Base-by-base conservation (phyloP, 2,113 vertebrate genomes). In the Perca flavescens region DNA sequence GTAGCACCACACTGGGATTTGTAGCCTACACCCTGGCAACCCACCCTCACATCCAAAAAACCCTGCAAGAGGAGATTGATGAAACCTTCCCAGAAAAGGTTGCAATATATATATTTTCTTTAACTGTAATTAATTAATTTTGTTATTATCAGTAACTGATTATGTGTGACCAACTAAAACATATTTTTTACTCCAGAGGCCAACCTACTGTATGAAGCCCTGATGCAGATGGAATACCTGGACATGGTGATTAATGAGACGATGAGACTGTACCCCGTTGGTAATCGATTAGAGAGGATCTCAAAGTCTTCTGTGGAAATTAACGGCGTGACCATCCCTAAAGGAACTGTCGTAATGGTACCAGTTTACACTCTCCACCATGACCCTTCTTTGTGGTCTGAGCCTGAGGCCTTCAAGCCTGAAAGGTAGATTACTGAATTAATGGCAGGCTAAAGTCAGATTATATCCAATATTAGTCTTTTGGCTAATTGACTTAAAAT, bases 141-240 rank as follows among this genome's bases (percentile, higher is more conserved):
- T 3, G 22, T 11, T 57, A 58, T 58, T 47, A 52, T 47, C 12
- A 69, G 17, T 21, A 77, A 16, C 43, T 70, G 16, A 0, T 65
- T 21, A 4, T 21, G 8, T 57, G 17, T 13, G 34, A 16, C 10
- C 5, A 61, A 17, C 64, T 40, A 17, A 71, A 8, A 25, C 21
- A 8, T 10, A 15, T 22, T 49, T 74, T 10, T 3, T 57, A 43
- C 12, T 31, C 6, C 28, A 97, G 96, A 83, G 54, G 14, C 92
- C 93, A 60, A 95, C 81, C 0, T 97, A n/a, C n/a, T n/a, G n/a
- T n/a, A 96, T 19, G 88, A 80, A 0, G 0, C 21, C 0, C 0
- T 97, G 82, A 78, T 79, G 68, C 92, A 96, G 85, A 96, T 97
- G 96, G 96, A 97, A 4, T 97, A 96, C 79, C 90, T 98, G 6